Evolutionary conservation across 2,888 invertebrate genomes (phyloP), one percentile per base, ranked within the genome.

Genomic region (Diaperis boleti): DNA sequence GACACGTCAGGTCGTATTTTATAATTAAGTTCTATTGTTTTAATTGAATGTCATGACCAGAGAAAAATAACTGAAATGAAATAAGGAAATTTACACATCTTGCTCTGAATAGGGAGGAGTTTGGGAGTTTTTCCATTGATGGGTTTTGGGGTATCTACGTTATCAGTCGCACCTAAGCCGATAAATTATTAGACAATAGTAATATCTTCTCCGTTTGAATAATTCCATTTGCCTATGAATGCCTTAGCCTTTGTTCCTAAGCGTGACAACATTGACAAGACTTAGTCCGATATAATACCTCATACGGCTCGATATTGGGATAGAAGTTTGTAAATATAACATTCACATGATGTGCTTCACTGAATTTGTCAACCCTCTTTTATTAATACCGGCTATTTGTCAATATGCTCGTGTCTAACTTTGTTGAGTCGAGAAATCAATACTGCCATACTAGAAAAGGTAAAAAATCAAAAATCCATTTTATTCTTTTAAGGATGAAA

Each of bases 1-100:
- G 44, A 10, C 56, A 35, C 29, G 59, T 37, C 63, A 57, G 47
- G 54, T 63, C 54, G 47, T 54, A 59, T 47, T 63, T 63, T 63
- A 63, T 63, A 63, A 63, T 63, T 63, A 63, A 63, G 47, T 63
- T 63, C 59, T 55, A 64, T 64, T 64, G 59, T 64, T 60, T 64
- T 64, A 64, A 64, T 64, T 64, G 60, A 64, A 64, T 60, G 64
- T 64, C 64, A 64, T 42, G 45, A 59, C 33, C 64, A 64, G 64
- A n/a, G n/a, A 45, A 37, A 45, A 63, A 45, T 63, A 59, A 59
- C 47, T 45, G 35, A 54, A 59, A 59, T 47, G 59, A 59, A 63
- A 59, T 54, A 52, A 54, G 54, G 54, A 59, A 63, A 60, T 60
- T 60, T 42, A 26, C 26, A 55, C 55, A 35, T 64, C 54, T 64